phyloP scores from a whole-genome alignment of 2,797 vertebrate genomes.

The Notolepis coatsorum region DNA sequence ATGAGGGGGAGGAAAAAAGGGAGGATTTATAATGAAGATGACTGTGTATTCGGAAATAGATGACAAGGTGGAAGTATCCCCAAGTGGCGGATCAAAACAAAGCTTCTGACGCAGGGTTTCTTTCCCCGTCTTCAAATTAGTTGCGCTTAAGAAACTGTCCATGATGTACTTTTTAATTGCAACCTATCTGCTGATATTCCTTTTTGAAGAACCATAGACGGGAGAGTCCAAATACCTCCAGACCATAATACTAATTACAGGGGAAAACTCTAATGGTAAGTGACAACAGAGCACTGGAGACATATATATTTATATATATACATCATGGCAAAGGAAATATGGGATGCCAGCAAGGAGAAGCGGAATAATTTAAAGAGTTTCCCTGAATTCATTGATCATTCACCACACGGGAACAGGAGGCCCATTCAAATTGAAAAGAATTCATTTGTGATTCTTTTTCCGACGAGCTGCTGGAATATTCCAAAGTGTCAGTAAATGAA shows the following conservation, averaged over 20 bases:
- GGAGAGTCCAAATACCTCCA: conserved; percentile 17
- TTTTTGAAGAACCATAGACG: conserved; percentile 23
- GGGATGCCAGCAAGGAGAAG: conserved; percentile 21
- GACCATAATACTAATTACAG: not conserved
- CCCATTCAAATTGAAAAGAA: conserved; percentile 51
- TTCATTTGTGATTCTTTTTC: conserved; percentile 37
- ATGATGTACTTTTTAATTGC: conserved; percentile 63
- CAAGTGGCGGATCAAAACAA: not conserved
- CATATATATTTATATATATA: too few species aligned
- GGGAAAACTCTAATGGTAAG: conserved; percentile 17
- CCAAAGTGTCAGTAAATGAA: conserved; percentile 25
- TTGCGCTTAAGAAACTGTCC: conserved; percentile 44
- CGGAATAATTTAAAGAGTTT: conserved; percentile 20
- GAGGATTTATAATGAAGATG: conserved; percentile 2
- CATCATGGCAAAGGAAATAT: conserved; percentile 8
- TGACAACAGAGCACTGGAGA: conserved; percentile 15
- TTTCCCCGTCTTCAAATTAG: conserved; percentile 47
- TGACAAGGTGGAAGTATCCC: not conserved
- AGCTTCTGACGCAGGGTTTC: not conserved
- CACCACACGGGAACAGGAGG: conserved; percentile 44
- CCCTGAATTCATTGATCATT: conserved; percentile 30
- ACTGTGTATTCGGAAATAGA: conserved; percentile 5
- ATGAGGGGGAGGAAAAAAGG: conserved; percentile 2
- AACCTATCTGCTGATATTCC: conserved; percentile 49
- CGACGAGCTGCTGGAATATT: conserved; percentile 20